These are phyloP conservation scores for Sinelater perroti DNA, from an alignment of 2,888 invertebrate genomes.

Conservation along the genomic window DNA sequence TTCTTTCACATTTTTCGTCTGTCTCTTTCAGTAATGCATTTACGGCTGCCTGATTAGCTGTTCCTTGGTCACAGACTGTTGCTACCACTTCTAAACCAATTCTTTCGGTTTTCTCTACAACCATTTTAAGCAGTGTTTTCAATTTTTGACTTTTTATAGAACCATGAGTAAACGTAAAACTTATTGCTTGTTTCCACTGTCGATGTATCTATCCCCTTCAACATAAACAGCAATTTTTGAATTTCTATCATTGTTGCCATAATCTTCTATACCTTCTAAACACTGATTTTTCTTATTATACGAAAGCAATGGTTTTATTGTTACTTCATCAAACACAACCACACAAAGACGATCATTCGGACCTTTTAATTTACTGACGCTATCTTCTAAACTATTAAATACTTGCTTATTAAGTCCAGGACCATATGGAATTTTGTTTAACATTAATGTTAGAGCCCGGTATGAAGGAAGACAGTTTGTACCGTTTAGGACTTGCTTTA, in stretches of 20 bases:
- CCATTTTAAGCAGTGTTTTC: slow-evolving; percentile 1
- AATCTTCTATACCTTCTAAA: no score
- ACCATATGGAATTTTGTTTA: not conserved
- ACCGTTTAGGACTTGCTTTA: slow-evolving; percentile 3
- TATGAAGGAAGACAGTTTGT: slow-evolving; percentile 2
- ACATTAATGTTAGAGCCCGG: slow-evolving; percentile 1
- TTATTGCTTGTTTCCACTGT: slow-evolving; percentile 31
- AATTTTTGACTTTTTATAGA: slow-evolving; percentile 6
- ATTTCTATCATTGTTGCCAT: no score
- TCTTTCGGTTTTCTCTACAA: slow-evolving; percentile 26
- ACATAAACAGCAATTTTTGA: no score
- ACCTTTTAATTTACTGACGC: not conserved
- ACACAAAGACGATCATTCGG: slow-evolving; percentile 6
- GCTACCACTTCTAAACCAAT: slow-evolving; percentile 39
- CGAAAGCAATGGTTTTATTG: slow-evolving; percentile 7
- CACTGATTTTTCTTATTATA: slow-evolving; percentile 24
- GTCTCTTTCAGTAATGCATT: slow-evolving; percentile 19
- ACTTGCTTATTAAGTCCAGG: slow-evolving; percentile 9
- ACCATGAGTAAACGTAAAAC: slow-evolving; percentile 19
- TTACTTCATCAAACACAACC: slow-evolving; percentile 32
- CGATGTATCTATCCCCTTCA: slow-evolving; percentile 19
- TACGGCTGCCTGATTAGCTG: slow-evolving; percentile 34
- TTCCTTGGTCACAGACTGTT: slow-evolving; percentile 42
- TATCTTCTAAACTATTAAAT: slow-evolving; percentile 1
- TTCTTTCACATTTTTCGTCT: not conserved